Conservation (phyloP, 2,888 invertebrate species). For the Campoplex nolae region DNA sequence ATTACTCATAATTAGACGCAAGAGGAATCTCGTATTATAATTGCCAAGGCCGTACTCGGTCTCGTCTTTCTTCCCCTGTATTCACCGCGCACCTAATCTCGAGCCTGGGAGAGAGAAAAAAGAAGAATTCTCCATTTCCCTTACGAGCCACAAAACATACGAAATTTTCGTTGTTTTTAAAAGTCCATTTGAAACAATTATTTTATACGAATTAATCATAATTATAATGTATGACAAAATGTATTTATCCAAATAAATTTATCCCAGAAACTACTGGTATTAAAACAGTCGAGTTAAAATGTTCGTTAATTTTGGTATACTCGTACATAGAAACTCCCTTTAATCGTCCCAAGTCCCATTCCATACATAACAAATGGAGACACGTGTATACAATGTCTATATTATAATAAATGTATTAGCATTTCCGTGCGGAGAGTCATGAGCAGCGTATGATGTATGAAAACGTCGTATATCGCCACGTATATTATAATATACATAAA, state of each 20-base stretch:
- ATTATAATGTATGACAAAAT: no score
- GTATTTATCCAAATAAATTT: no score
- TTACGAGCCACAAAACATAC: neutral
- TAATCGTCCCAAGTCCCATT: no score
- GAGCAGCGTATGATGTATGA: neutral
- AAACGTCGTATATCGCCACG: neutral
- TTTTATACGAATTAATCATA: no score
- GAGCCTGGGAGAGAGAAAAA: neutral
- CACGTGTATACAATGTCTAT: no score
- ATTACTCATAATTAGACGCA: conserved; percentile 66
- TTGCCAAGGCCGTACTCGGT: conserved; percentile 9
- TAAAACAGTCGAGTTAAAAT: no score
- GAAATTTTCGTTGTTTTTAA: no score
- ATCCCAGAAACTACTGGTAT: no score
- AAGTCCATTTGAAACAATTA: no score
- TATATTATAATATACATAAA: neutral
- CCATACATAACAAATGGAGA: no score
- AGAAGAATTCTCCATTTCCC: neutral
- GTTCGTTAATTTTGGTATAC: no score
- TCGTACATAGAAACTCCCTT: no score
- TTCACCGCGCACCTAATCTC: neutral
- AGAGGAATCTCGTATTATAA: conserved; percentile 50
- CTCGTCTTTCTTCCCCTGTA: neutral
- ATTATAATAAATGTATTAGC: neutral
- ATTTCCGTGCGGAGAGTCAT: neutral